A percentile compares a stretch with the other conserved stretches of the same genome.
phyloP scores from a whole-genome alignment of 2,113 vertebrate genomes.

The Ceyx margarethae region DNA sequence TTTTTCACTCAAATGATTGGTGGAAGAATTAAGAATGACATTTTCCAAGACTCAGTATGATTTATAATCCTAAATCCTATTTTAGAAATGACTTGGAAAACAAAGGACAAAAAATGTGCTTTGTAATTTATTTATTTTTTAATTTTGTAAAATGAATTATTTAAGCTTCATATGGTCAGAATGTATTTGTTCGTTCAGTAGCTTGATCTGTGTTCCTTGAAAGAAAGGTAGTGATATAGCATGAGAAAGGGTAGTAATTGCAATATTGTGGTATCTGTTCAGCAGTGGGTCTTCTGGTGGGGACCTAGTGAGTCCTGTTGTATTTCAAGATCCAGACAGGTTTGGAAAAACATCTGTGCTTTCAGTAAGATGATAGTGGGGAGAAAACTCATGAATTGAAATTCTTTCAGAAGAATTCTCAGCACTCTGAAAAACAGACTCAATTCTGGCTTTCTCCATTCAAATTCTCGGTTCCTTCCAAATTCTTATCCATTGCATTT shows the following conservation, averaged over 20 bases:
- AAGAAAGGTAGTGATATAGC: background rate
- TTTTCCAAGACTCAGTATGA: background rate
- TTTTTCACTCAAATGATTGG: background rate
- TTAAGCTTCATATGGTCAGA: background rate
- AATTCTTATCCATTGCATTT: background rate
- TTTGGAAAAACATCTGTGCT: background rate
- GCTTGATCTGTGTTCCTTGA: background rate
- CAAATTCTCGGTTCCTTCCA: background rate
- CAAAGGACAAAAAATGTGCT: background rate
- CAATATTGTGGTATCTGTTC: background rate
- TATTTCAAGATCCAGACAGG: background rate
- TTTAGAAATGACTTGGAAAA: background rate
- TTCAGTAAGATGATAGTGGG: background rate
- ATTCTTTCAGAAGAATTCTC: background rate
- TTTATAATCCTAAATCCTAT: background rate
- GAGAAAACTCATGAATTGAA: background rate
- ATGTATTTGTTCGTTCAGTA: background rate
- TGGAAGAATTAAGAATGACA: fast-evolving
- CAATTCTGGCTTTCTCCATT: background rate
- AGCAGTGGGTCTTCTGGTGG: background rate
- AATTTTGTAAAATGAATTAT: background rate
- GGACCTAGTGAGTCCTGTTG: background rate
- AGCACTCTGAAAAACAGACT: background rate
- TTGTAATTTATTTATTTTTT: background rate
- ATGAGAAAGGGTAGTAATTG: background rate